Conservation (phyloP, 2,888 invertebrate species). For the Laspeyria flexula region DNA sequence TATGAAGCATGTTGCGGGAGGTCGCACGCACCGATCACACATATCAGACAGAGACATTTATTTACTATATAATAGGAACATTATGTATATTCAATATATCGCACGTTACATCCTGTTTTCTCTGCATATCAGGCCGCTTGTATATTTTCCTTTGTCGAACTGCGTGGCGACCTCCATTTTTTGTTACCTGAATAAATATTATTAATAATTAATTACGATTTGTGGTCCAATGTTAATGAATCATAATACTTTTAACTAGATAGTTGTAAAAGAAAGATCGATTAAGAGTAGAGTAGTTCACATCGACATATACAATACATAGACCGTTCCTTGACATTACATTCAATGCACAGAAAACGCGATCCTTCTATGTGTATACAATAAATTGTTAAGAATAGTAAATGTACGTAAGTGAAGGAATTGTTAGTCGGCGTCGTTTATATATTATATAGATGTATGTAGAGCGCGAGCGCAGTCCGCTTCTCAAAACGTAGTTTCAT, state of each 20-base stretch:
- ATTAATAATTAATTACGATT: conserved; percentile 83
- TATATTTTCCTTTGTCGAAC: conserved; percentile 45
- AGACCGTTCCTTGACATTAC: conserved; percentile 35
- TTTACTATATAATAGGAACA: conserved; percentile 45
- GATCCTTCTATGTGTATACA: conserved; percentile 50
- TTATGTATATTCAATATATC: conserved; percentile 3
- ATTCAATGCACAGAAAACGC: conserved; percentile 54
- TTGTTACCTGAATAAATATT: conserved; percentile 86
- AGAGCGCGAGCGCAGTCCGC: conserved; percentile 43
- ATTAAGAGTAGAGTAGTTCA: conserved; percentile 70
- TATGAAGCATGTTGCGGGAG: conserved; percentile 73
- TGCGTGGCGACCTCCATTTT: conserved; percentile 73
- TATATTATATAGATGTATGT: conserved; percentile 39
- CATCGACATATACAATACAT: conserved; percentile 48
- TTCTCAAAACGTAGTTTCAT: conserved; percentile 18
- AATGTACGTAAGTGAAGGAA: conserved; percentile 40
- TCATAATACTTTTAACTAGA: conserved; percentile 82
- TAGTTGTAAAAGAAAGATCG: conserved; percentile 73
- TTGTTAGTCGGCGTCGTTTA: conserved; percentile 36
- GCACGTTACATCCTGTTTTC: conserved; percentile 40
- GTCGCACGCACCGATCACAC: conserved; percentile 60
- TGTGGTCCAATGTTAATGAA: conserved; percentile 86
- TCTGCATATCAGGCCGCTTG: conserved; percentile 67
- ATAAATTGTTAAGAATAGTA: conserved; percentile 39
- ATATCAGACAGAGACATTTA: conserved; percentile 63